phyloP scores from a whole-genome alignment of 35 echinoderm and acorn worm genomes.

The Ophioderma brevispina region DNA sequence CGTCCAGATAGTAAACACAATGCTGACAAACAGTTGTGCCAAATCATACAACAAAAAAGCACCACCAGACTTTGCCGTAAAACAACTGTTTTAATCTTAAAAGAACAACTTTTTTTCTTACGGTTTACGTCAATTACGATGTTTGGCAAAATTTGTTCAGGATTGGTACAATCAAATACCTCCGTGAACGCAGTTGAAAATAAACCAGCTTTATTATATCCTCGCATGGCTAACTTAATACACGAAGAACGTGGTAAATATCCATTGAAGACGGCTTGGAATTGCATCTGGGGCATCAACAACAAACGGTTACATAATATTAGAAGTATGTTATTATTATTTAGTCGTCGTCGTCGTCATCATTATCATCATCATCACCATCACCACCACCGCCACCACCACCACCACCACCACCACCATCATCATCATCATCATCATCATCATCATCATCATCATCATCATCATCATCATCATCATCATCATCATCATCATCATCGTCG shows the following conservation, averaged over 20 bases:
- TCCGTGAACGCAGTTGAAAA: slow-evolving; percentile 20
- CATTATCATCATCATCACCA: background rate
- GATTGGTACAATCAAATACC: slow-evolving; percentile 25
- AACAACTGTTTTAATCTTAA: background rate
- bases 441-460: too few relatives aligned
- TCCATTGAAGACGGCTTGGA: background rate
- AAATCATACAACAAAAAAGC: background rate
- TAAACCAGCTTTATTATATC: slow-evolving; percentile 43
- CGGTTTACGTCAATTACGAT: slow-evolving; percentile 39
- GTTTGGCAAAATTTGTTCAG: background rate
- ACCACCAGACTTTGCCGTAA: background rate
- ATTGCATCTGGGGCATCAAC: background rate
- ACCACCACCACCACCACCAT: too few relatives aligned
- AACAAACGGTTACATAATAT: background rate
- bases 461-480: too few relatives aligned
- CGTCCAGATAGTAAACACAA: background rate
- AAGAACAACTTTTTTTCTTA: background rate
- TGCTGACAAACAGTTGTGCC: background rate
- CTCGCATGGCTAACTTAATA: background rate
- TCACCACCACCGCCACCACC: too few relatives aligned
- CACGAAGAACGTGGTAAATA: background rate
- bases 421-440: too few relatives aligned
- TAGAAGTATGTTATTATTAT: background rate
- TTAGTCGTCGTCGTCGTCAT: background rate
- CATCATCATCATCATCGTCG: too few relatives aligned